A percentile compares a stretch with the other conserved stretches of the same genome.
phyloP scores from a whole-genome alignment of 2,888 invertebrate species.

The Spilosoma lubricipeda region DNA sequence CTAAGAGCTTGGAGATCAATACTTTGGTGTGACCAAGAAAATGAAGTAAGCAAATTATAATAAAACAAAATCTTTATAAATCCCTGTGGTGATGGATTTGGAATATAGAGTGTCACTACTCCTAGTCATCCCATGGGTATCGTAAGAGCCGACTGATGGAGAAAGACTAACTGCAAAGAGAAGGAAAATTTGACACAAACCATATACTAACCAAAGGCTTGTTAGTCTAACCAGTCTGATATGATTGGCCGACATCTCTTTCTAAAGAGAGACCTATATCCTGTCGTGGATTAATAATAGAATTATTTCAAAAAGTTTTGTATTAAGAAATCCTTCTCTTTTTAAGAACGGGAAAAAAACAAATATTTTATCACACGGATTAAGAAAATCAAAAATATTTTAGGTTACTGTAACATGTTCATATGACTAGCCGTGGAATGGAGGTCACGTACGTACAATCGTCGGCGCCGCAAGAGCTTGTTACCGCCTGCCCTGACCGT shows the following conservation, averaged over 20 bases:
- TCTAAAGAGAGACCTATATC: no score
- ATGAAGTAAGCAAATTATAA: background rate
- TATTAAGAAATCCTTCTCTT: background rate
- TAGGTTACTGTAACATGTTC: slow-evolving; percentile 33
- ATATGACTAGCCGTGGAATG: slow-evolving; percentile 32
- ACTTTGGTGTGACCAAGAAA: background rate
- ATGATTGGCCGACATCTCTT: no score
- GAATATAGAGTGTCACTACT: no score
- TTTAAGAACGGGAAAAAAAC: background rate
- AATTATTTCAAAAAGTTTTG: no score
- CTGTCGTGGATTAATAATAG: no score
- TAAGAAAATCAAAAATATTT: slow-evolving; percentile 29
- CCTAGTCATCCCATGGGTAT: no score
- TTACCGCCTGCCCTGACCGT: slow-evolving; percentile 25
- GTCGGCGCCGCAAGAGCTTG: slow-evolving; percentile 29
- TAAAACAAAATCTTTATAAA: background rate
- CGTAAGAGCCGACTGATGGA: no score
- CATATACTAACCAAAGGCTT: no score
- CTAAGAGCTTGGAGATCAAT: background rate
- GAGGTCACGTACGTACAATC: slow-evolving; percentile 46
- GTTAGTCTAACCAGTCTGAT: no score
- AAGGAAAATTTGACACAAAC: no score
- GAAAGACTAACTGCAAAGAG: no score
- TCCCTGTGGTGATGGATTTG: background rate
- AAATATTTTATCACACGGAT: background rate